Base-by-base conservation (phyloP, 2,888 invertebrate species). In the Acronicta psi region DNA sequence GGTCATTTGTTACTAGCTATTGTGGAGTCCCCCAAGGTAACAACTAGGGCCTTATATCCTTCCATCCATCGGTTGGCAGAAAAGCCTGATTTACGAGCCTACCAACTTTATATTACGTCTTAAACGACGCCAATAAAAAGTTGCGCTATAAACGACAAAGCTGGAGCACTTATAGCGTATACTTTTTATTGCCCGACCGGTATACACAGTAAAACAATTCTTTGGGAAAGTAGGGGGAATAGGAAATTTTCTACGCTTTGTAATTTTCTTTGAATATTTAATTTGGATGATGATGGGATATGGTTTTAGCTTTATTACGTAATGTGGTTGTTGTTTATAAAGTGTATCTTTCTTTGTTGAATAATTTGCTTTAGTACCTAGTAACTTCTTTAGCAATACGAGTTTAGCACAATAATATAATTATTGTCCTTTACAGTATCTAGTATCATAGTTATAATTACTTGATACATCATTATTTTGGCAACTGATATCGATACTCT, bases 121-220 rank as follows among this genome's bases (percentile, higher is more conserved):
- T 88, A 89, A 92, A 88, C 89, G 88, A 83, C 80, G 83, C 84
- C 91, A 91, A 90, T 93, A 92, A 92, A 93, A 92, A 90, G 86
- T 91, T 88, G 80, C 69, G 83, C 87, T 72, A 84, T 88, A 89
- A 89, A 87, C 85, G 87, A 75, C 66, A 76, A 72, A 79, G 73
- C 78, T 73, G 78, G 71, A 77, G 76, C 80, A 81, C 82, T 84
- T 84, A 82, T 83, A 80, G 83, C 75, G 72, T 75, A 70, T 68
- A 79, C 77, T 78, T 81, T 85, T 84, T 76, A 84, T 82, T 80
- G 80, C 76, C 70, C 75, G 59, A 77, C 65, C 59, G 60, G 76
- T 76, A 78, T 70, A 72, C 69, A 78, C 79, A 80, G 76, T 78
- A 80, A 75, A 69, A 77, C 71, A 79, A 79, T 79, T 79, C 76